A percentile compares a stretch with the other conserved stretches of the same genome.
These are phyloP conservation scores for Montipora capitata DNA, from an alignment of 92 coral and sea anemone genomes.

Conservation along the genomic window DNA sequence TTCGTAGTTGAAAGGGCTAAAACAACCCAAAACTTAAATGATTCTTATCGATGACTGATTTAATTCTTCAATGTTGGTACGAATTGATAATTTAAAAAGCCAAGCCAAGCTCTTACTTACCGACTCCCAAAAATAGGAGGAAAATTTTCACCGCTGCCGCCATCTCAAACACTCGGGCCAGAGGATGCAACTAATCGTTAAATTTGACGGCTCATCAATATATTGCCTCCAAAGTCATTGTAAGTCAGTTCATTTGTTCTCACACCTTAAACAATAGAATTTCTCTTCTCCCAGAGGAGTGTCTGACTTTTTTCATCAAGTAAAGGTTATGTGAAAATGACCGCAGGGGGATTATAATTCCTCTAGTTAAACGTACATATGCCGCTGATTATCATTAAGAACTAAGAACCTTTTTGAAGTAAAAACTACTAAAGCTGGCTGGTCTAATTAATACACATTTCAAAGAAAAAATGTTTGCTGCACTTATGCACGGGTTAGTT, in stretches of 20 bases:
- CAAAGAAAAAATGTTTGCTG: no score
- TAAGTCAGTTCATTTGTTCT: neutral
- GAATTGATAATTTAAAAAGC: neutral
- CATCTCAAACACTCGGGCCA: neutral
- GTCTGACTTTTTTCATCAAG: no score
- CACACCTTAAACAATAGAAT: neutral
- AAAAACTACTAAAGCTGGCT: no score
- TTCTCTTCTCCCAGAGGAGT: neutral
- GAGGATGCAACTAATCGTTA: neutral
- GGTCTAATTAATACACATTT: no score
- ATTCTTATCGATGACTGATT: neutral
- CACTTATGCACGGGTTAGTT: no score
- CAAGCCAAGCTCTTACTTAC: neutral
- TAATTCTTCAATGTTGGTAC: neutral
- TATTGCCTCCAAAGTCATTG: neutral
- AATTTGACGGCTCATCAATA: neutral
- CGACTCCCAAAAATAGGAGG: neutral
- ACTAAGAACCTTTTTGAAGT: no score
- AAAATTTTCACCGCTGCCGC: neutral
- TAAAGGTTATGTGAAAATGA: no score
- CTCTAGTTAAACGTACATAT: no score
- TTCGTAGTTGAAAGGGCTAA: no score
- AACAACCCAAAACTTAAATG: no score
- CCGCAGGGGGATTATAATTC: no score
- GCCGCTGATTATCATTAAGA: no score